These are phyloP conservation scores for Drosophila leontia DNA, from an alignment of 1,140 invertebrate genomes.

Conservation along the genomic window DNA sequence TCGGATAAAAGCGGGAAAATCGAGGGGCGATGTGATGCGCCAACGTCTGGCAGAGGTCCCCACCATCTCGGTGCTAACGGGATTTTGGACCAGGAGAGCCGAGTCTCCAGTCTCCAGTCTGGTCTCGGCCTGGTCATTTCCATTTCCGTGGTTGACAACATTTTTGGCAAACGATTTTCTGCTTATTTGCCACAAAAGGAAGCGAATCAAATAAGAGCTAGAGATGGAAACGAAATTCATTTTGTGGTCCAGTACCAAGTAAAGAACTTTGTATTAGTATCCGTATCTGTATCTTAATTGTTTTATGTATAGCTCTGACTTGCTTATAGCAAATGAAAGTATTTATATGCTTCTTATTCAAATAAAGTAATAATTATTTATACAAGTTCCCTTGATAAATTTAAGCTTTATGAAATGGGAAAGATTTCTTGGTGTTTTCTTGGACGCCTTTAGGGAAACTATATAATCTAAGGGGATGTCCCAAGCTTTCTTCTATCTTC, in stretches of 20 bases:
- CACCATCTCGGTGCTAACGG: slow-evolving; percentile 53
- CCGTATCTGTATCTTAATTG: neutral
- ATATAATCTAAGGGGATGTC: neutral
- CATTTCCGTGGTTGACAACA: slow-evolving; percentile 75
- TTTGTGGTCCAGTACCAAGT: neutral
- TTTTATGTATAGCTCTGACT: neutral
- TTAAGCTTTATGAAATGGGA: neutral
- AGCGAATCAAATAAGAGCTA: slow-evolving; percentile 33
- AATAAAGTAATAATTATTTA: neutral
- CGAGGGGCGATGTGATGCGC: slow-evolving; percentile 21
- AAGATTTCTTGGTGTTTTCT: neutral
- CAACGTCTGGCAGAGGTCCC: slow-evolving; percentile 17
- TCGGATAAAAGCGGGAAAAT: slow-evolving; percentile 32
- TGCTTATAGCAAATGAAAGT: neutral
- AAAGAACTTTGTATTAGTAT: neutral
- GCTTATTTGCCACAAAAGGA: slow-evolving; percentile 77
- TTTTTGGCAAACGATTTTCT: slow-evolving; percentile 82
- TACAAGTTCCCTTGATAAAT: too few relatives aligned
- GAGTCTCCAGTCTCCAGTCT: slow-evolving; percentile 32
- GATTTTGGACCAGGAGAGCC: slow-evolving; percentile 26
- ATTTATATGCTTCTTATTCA: neutral
- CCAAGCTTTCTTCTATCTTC: neutral
- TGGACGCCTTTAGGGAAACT: neutral
- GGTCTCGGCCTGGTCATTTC: slow-evolving; percentile 69
- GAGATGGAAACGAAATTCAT: slow-evolving; percentile 44